Evolutionary conservation across 2,888 invertebrate species (phyloP), one percentile per base, ranked within the genome.

Genomic region (Calliopum simillimum): DNA sequence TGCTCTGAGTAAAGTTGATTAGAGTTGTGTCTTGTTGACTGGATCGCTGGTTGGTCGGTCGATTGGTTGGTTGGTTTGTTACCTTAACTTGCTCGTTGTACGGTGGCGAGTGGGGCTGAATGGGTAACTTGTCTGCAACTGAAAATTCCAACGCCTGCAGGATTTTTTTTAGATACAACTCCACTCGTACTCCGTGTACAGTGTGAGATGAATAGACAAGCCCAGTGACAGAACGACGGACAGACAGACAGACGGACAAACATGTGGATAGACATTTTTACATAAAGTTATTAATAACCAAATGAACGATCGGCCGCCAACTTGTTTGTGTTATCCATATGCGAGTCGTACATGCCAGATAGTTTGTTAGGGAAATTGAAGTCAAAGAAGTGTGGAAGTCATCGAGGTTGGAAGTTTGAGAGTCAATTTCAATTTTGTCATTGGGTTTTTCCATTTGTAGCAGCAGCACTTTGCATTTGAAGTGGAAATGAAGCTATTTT

Each of bases 61-160:
- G 55, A 23, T 41, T 19, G 46, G 13, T 49, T 49, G n/a, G 44
- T 44, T 23, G 46, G 46, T 41, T 53, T 21, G 21, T 19, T 23
- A 44, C 55, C 33, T n/a, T 43, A 25, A 44, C 46, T 66, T 23
- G 53, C 47, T 49, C 49, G 64, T 53, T 8, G 21, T 21, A 8
- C 19, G 25, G 44, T 61, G 61, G 25, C 33, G 33, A 41, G 16
- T 23, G 8, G 21, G n/a, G 33, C 33, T 33, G 33, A 8, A 33
- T 33, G 5, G 56, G 33, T 58, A 58, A 58, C 56, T 58, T 33
- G 56, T 58, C 56, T 58, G 33, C 33, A 58, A 58, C 21, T 19
- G 5, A 19, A 64, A 51, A 64, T 21, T 53, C 64, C 43, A 33
- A 51, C 66, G 66, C 66, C 66, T 56, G 66, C 66, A 66, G 66